These are phyloP conservation scores for Rhingia rostrata DNA, from an alignment of 2,888 invertebrate genomes.

Conservation along the genomic window DNA sequence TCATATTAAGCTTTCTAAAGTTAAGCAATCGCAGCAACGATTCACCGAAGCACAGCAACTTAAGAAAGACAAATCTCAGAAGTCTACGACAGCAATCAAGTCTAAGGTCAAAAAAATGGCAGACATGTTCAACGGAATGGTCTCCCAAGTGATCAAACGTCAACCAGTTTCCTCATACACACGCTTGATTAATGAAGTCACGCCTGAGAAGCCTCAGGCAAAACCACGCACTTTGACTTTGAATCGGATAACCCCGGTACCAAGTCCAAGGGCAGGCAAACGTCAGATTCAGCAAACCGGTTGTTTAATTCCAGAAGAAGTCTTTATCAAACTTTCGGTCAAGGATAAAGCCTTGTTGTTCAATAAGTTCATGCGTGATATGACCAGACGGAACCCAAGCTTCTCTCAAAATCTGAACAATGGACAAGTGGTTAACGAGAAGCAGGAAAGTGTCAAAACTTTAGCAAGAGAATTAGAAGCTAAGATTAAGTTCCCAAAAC, in stretches of 20 bases:
- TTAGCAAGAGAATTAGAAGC: constrained; percentile 78
- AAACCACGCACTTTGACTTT: constrained; percentile 10
- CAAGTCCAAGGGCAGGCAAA: constrained; percentile 17
- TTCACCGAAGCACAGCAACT: background rate
- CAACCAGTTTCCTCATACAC: constrained; percentile 69
- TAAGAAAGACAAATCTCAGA: constrained; percentile 31
- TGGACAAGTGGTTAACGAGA: constrained; percentile 77
- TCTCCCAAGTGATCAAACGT: constrained; percentile 77
- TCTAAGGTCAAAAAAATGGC: constrained; percentile 80
- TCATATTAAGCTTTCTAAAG: background rate
- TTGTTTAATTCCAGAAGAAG: constrained; percentile 79
- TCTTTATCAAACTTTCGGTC: constrained; percentile 79
- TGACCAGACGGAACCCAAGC: constrained; percentile 78
- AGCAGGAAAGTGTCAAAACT: constrained; percentile 78
- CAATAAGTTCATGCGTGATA: constrained; percentile 79
- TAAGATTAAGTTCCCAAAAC: constrained; percentile 40
- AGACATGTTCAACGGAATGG: constrained; percentile 79
- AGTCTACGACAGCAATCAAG: constrained; percentile 23
- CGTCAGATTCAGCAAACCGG: constrained; percentile 50
- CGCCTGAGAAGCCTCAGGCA: constrained; percentile 45
- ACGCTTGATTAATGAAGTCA: constrained; percentile 75
- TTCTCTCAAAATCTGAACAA: constrained; percentile 76
- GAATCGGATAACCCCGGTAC: background rate
- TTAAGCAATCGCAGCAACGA: background rate
- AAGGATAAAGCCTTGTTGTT: constrained; percentile 80